These are phyloP conservation scores for Discoglossus pictus DNA, from an alignment of 2,797 vertebrate species.

Conservation along the genomic window DNA sequence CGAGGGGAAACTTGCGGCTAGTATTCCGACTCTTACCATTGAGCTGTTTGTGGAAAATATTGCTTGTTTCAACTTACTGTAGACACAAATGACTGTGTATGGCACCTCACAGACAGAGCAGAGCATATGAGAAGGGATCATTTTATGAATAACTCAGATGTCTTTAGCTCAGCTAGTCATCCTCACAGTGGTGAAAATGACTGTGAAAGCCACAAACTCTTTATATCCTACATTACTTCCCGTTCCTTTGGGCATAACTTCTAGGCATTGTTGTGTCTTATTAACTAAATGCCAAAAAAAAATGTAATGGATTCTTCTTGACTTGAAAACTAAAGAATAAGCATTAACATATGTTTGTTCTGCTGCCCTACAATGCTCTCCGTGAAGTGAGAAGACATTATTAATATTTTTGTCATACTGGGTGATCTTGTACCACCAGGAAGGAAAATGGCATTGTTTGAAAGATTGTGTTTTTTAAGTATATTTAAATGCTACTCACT, in stretches of 20 bases:
- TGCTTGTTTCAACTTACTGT: conserved; percentile 28
- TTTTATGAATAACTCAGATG: conserved; percentile 40
- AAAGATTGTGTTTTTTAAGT: no score
- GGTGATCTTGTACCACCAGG: no score
- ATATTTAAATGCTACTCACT: no score
- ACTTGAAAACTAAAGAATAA: no score
- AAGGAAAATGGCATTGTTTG: no score
- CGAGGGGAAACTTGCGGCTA: conserved; percentile 44
- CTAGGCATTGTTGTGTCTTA: conserved; percentile 21
- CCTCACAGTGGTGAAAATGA: conserved; percentile 31
- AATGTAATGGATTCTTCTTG: no score
- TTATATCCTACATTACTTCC: conserved; percentile 38
- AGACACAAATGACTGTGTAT: conserved; percentile 22
- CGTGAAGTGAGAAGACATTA: no score
- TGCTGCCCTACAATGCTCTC: no score
- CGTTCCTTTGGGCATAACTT: conserved; percentile 18
- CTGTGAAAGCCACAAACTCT: conserved; percentile 39
- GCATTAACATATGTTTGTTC: no score
- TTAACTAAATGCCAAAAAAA: conserved; percentile 15
- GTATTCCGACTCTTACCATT: conserved; percentile 30
- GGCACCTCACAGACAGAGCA: conserved; percentile 28
- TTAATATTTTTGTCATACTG: no score
- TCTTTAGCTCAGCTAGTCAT: conserved; percentile 27
- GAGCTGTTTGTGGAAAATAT: conserved; percentile 46
- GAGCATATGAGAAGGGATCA: conserved; percentile 17